phyloP scores from a whole-genome alignment of 2,888 invertebrate genomes.

The Spatulosminthurus flaviceps region DNA sequence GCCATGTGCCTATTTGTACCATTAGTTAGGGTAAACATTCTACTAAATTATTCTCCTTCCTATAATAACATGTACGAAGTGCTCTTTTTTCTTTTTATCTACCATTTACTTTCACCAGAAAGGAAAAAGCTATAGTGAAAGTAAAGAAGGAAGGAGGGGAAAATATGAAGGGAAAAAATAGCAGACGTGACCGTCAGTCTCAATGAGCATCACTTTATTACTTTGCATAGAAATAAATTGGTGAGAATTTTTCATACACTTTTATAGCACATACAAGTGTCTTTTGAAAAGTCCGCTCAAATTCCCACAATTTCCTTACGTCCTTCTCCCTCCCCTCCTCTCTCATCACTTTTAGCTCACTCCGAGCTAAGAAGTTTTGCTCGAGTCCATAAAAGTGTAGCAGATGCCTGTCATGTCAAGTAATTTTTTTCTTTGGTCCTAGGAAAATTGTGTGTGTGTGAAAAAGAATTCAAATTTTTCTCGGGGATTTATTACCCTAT shows the following conservation, averaged over 20 bases:
- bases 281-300: background rate
- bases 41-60: background rate
- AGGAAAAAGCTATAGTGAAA: background rate
- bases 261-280: background rate
- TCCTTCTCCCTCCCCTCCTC: background rate
- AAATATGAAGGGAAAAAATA: background rate
- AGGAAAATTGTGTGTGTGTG: background rate
- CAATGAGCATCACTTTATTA: constrained; percentile 46
- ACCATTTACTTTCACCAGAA: background rate
- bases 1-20: constrained; percentile 13
- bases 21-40: background rate
- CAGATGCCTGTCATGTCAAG: background rate
- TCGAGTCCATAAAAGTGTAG: constrained; percentile 1
- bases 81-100: background rate
- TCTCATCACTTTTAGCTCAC: background rate
- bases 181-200: constrained; percentile 40
- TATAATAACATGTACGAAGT: background rate
- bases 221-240: constrained; percentile 30
- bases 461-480: constrained; percentile 3
- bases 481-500: background rate
- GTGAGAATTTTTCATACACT: constrained; percentile 40
- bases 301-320: background rate
- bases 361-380: background rate
- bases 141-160: background rate
- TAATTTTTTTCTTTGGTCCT: background rate